These are phyloP conservation scores for Pediacus dermestoides DNA, from an alignment of 2,888 invertebrate species.

Conservation along the genomic window DNA sequence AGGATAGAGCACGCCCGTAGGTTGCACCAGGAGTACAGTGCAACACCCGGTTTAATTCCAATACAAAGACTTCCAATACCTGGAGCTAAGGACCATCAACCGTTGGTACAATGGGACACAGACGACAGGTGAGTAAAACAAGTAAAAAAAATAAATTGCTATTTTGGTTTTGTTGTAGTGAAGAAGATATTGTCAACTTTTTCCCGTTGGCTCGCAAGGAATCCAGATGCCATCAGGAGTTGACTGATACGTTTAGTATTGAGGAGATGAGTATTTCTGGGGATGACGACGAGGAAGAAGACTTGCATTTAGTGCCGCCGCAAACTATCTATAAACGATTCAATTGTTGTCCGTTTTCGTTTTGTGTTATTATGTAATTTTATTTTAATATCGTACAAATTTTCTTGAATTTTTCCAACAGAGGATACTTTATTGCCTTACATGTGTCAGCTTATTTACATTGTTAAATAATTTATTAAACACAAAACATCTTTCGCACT, in stretches of 20 bases:
- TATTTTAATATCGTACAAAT: not conserved
- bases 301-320: slow-evolving; percentile 50
- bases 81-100: slow-evolving; percentile 53
- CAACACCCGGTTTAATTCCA: slow-evolving; percentile 50
- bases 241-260: slow-evolving; percentile 60
- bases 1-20: slow-evolving; percentile 50
- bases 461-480: too few relatives aligned
- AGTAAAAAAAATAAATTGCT: not conserved
- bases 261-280: slow-evolving; percentile 62
- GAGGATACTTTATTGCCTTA: not conserved
- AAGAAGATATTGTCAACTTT: slow-evolving; percentile 54
- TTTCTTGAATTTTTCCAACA: not conserved
- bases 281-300: slow-evolving; percentile 50
- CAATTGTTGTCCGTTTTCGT: slow-evolving; percentile 46
- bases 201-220: slow-evolving; percentile 52
- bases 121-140: slow-evolving; percentile 50
- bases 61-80: slow-evolving; percentile 53
- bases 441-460: too few relatives aligned
- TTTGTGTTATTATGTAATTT: slow-evolving; percentile 38
- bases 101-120: slow-evolving; percentile 58
- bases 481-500: too few relatives aligned
- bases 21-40: slow-evolving; percentile 49
- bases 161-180: slow-evolving; percentile 42
- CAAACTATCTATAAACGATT: slow-evolving; percentile 46
- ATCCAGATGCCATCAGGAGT: slow-evolving; percentile 51